Percentiles rank a stretch among this genome's conserved stretches.
phyloP scores from a whole-genome alignment of 2,113 vertebrate genomes.

The Engystomops pustulosus region DNA sequence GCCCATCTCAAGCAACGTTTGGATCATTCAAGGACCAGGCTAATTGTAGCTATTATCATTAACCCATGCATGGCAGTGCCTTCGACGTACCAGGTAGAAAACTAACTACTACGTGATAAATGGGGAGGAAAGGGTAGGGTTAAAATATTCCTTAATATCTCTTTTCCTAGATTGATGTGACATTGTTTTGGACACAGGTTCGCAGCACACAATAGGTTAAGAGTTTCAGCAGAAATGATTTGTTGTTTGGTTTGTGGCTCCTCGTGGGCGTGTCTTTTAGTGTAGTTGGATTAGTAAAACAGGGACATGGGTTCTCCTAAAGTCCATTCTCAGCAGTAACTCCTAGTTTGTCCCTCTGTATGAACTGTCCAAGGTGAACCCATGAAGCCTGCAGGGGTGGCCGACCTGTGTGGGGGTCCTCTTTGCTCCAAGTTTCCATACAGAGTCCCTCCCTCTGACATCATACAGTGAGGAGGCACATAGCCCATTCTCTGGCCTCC shows the following conservation, averaged over 20 bases:
- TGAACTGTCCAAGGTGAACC: conserved; percentile 79
- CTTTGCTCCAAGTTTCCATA: conserved; percentile 74
- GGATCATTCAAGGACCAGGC: background rate
- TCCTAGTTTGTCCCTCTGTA: conserved; percentile 77
- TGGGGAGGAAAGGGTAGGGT: background rate
- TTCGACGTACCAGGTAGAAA: background rate
- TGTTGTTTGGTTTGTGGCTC: background rate
- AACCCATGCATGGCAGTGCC: background rate
- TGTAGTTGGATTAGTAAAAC: background rate
- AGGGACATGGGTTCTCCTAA: background rate
- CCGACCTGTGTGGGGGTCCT: conserved; percentile 65
- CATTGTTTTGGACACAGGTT: background rate
- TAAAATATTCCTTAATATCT: background rate
- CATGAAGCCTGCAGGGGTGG: conserved; percentile 66
- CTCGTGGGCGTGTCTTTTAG: background rate
- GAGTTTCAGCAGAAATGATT: background rate
- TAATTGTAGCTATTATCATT: background rate
- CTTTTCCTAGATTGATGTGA: background rate
- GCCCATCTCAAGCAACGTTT: background rate
- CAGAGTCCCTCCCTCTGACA: conserved; percentile 56
- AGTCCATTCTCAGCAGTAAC: conserved; percentile 75
- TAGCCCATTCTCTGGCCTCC: conserved; percentile 56
- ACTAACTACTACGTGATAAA: background rate
- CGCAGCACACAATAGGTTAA: background rate
- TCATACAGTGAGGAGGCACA: conserved; percentile 60